Evolutionary conservation across 2,888 invertebrate species (phyloP), one percentile per base, ranked within the genome.

Genomic region (Tiliacea citrago): DNA sequence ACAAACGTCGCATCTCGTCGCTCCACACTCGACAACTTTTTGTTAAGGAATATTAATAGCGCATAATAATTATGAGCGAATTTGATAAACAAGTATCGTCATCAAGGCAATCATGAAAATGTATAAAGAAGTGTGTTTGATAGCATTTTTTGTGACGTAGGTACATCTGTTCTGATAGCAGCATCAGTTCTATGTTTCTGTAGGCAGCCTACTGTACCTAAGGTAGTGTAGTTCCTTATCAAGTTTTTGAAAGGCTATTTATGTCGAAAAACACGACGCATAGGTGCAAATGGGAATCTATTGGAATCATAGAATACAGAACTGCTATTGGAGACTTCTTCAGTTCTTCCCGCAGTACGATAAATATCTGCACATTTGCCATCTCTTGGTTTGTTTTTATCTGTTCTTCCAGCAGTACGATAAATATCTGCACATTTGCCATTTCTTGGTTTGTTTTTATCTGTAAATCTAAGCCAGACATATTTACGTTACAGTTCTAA

Each of bases 391-490:
- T n/a, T n/a, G n/a, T n/a, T n/a, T n/a, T n/a, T n/a, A n/a, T n/a
- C n/a, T n/a, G n/a, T n/a, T 47, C 0, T 18, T 53, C 13, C 35
- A 12, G n/a, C 6, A 47, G 9, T 24, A 13, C 35, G 5, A 57
- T 47, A 49, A 61, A 71, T 57, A 39, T 16, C 35, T 75, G 5
- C 13, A 49, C n/a, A n/a, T n/a, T 55, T 67, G 13, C n/a, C 12
- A 29, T 49, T 24, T 53, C n/a, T 35, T 29, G n/a, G 47, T 53
- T 53, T 53, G 51, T 67, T 78, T 62, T 68, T 51, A 42, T 63
- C 29, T n/a, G 10, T 68, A 68, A 65, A 60, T 81, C 45, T 42
- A 45, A 63, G 53, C 49, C 53, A 60, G 62, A 80, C 67, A 62
- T 61, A 70, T 49, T 71, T 67, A 75, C 60, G 39, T 60, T 29